phyloP scores from a whole-genome alignment of 2,888 invertebrate species.

The Tipula confusa region DNA sequence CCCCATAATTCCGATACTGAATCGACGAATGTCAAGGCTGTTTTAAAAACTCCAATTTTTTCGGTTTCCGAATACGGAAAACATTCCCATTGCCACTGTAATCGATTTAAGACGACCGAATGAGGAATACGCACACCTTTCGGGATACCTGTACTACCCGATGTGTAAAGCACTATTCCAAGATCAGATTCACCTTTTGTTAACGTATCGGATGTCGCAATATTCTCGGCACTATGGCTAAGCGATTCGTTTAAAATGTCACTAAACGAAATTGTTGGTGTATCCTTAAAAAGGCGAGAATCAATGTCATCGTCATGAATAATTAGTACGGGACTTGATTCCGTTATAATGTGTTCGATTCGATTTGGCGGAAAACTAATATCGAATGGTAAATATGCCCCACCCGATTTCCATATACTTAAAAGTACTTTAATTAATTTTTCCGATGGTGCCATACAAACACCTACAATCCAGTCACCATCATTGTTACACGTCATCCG shows the following conservation, averaged over 20 bases:
- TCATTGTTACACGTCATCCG: constrained; percentile 55
- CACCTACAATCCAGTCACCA: constrained; percentile 69
- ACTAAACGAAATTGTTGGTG: constrained; percentile 40
- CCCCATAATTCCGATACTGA: constrained; percentile 86
- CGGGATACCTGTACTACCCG: constrained; percentile 84
- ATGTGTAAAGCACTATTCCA: constrained; percentile 75
- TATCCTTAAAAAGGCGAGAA: constrained; percentile 41
- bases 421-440: constrained; percentile 62
- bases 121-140: constrained; percentile 84
- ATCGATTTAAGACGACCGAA: constrained; percentile 71
- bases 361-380: constrained; percentile 65
- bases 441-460: constrained; percentile 74
- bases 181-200: constrained; percentile 51
- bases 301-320: constrained; percentile 58
- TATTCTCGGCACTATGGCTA: constrained; percentile 39
- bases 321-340: constrained; percentile 62
- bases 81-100: constrained; percentile 81
- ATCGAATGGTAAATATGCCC: constrained; percentile 80
- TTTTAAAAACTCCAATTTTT: constrained; percentile 77
- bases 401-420: constrained; percentile 75
- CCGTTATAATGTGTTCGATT: constrained; percentile 69
- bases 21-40: constrained; percentile 87
- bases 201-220: constrained; percentile 48
- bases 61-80: constrained; percentile 70
- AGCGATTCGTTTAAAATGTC: constrained; percentile 43